Percentiles rank a stretch among this genome's conserved stretches.
Evolutionary conservation across 2,888 invertebrate genomes (phyloP).

Genomic region (Lumbricus terrestris): DNA sequence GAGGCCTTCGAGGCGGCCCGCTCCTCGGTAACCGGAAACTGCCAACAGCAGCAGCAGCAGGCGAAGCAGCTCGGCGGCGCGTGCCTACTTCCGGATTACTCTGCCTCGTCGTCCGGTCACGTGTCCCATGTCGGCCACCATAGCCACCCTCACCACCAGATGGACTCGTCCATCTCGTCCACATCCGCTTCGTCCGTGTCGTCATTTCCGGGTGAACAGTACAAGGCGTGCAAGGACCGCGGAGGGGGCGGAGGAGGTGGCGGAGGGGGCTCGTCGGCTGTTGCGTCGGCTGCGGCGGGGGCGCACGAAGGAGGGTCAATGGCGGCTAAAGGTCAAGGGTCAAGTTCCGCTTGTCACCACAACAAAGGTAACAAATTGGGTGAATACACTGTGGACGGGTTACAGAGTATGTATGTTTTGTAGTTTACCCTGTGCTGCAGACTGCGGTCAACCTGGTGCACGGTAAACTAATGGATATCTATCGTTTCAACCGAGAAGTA

Average conservation of each 20-base stretch:
- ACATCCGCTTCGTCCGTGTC: constrained; percentile 8
- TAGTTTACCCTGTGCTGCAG: no score
- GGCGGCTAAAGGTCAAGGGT: neutral
- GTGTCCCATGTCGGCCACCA: neutral
- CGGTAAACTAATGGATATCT: no score
- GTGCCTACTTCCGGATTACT: constrained; percentile 16
- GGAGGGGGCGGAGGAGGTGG: no score
- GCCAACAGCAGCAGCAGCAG: neutral
- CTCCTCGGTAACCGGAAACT: neutral
- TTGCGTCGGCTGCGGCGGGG: neutral
- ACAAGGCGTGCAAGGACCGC: constrained; percentile 10
- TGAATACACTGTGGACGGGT: no score
- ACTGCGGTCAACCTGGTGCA: no score
- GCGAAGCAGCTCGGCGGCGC: neutral
- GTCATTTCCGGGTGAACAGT: constrained; percentile 8
- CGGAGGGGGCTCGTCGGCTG: no score
- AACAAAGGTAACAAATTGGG: constrained; percentile 3
- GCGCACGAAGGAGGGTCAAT: neutral
- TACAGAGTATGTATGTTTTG: no score
- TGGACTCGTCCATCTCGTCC: constrained; percentile 14
- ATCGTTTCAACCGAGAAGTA: no score
- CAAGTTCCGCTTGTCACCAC: neutral
- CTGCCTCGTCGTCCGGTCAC: constrained; percentile 9
- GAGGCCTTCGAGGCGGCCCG: constrained; percentile 14
- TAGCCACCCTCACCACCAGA: constrained; percentile 9